Evolutionary conservation across 2,888 invertebrate genomes (phyloP), one percentile per base, ranked within the genome.

Genomic region (Volucella bombylans): DNA sequence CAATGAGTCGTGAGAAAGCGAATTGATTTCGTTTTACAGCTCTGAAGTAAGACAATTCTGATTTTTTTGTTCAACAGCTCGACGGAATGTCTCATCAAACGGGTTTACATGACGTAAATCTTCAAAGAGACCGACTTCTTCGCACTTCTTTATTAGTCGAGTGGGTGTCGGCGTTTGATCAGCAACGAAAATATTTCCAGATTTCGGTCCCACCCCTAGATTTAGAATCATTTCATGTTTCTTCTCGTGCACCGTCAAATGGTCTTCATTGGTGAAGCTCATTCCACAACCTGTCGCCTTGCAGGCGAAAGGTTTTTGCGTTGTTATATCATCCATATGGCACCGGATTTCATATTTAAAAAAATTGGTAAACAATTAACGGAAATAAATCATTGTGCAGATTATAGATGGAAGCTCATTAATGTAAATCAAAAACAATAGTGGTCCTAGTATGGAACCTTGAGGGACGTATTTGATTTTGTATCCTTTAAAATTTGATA

Each of bases 101-200:
- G 98, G 98, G 92, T 98, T 98, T 1, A 97, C 96, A 93, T 95
- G 95, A 89, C 96, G 96, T 67, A 98, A 92, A 89, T 98, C 98
- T 91, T 97, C 97, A 90, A 98, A 98, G 23, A 98, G 92, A 0
- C 98, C 97, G 0, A 98, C 96, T 91, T 98, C 98, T 90, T 98
- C 98, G 89, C 98, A 98, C 89, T 97, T 98, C 82, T 96, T 94
- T 68, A 98, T 95, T 88, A 98, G 97, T 45, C 97, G 94, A 0
- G 98, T 98, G 0, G 98, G 98, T 0, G 98, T 98, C 0, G 98
- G 98, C 0, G 98, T 98, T 92, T 98, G 97, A 92, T 98, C 98
- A 59, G 94, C 95, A 95, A 95, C 93, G 91, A 95, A 95, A 41
- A 92, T 89, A 1, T 91, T 92, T 45, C 93, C 91, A 62, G 90